Conservation (phyloP, 35 echinoderm and acorn worm species). For the Nesometra sesokonis region DNA sequence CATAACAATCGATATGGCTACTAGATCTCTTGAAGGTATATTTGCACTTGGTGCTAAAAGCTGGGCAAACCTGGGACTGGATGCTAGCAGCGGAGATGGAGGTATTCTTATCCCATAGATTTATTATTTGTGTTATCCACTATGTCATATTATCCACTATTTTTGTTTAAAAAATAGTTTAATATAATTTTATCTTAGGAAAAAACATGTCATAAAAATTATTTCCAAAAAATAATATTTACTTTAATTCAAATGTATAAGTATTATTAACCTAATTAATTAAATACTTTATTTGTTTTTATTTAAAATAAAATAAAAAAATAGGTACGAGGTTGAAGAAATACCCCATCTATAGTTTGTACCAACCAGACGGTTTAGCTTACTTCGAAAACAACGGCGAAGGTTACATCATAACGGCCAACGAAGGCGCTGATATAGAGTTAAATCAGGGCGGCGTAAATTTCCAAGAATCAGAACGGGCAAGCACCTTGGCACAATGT, state of each 20-base stretch:
- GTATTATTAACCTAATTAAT: not conserved
- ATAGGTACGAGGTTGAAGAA: slow-evolving; percentile 41
- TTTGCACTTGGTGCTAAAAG: slow-evolving; percentile 11
- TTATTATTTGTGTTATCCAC: no score
- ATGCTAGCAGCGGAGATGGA: slow-evolving; percentile 17
- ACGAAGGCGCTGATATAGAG: slow-evolving; percentile 65
- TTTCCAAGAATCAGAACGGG: slow-evolving; percentile 54
- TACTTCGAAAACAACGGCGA: slow-evolving; percentile 50
- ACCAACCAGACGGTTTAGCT: slow-evolving; percentile 77
- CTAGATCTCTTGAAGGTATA: not conserved
- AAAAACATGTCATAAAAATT: no score
- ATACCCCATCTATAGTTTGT: slow-evolving; percentile 62
- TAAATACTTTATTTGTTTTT: not conserved
- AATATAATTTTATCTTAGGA: not conserved
- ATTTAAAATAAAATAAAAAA: not conserved
- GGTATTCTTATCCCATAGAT: not conserved
- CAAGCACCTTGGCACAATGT: slow-evolving; percentile 52
- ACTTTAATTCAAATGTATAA: not conserved
- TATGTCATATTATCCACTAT: no score
- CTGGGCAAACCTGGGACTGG: slow-evolving; percentile 1
- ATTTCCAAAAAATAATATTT: not conserved
- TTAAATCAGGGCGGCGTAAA: not conserved
- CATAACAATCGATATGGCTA: slow-evolving; percentile 5
- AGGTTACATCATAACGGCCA: slow-evolving; percentile 72
- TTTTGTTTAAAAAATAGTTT: no score